Percentiles rank a stretch among this genome's conserved stretches.
Evolutionary conservation across 2,888 invertebrate species (phyloP).

Genomic region (Ormyrus labotus): DNA sequence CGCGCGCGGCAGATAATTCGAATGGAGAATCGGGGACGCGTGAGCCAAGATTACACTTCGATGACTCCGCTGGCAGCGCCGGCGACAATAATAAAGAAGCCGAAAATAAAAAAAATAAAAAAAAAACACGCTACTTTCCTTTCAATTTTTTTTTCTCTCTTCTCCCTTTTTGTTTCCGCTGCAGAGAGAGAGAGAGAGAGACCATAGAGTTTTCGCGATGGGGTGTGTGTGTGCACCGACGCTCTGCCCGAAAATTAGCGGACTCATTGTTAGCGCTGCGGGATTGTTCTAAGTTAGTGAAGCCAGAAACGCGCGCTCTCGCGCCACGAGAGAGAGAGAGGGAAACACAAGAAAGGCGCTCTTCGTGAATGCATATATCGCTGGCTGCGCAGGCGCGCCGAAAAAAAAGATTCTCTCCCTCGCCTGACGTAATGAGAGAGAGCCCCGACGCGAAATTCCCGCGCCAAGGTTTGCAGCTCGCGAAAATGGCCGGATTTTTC

Average conservation of each 20-base stretch:
- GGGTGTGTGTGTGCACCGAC: not conserved
- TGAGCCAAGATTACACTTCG: slow-evolving; percentile 41
- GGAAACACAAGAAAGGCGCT: not conserved
- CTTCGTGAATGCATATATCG: slow-evolving; percentile 21
- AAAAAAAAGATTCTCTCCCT: slow-evolving; percentile 10
- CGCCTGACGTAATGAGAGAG: not conserved
- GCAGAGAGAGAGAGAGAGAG: not conserved
- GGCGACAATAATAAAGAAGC: slow-evolving; percentile 42
- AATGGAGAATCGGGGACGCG: slow-evolving; percentile 50
- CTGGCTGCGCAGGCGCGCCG: not conserved
- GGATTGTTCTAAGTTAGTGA: slow-evolving; percentile 65
- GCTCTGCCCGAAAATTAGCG: slow-evolving; percentile 40
- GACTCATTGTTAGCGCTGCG: slow-evolving; percentile 53
- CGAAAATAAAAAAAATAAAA: slow-evolving; percentile 30
- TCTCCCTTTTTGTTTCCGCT: not conserved
- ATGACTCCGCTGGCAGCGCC: slow-evolving; percentile 18
- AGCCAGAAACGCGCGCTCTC: slow-evolving; percentile 54
- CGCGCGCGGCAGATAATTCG: slow-evolving; percentile 12
- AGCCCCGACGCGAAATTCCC: not conserved
- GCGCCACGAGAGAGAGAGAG: slow-evolving; percentile 9
- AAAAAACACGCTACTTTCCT: slow-evolving; percentile 11
- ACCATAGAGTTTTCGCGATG: slow-evolving; percentile 14
- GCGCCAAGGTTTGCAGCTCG: not conserved
- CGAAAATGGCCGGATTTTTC: not conserved
- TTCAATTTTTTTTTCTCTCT: slow-evolving; percentile 4